A percentile compares a stretch with the other conserved stretches of the same genome.
Conservation (phyloP, 2,113 vertebrate species). For the Electrona antarctica region DNA sequence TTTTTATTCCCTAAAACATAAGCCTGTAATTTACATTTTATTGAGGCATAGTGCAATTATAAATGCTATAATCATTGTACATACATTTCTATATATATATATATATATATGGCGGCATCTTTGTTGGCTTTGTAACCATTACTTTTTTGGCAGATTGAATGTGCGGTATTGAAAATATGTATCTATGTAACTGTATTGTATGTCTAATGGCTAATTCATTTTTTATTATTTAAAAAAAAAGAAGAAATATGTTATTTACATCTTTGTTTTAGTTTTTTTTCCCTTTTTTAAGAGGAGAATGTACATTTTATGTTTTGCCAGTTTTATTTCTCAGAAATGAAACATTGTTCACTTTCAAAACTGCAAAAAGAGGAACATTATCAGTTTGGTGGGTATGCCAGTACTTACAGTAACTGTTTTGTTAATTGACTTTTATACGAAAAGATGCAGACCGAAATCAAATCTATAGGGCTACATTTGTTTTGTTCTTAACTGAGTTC, state of each 20-base stretch:
- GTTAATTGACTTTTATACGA: conserved; percentile 53
- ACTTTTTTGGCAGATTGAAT: conserved; percentile 93
- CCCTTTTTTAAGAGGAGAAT: conserved; percentile 89
- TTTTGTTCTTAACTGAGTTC: conserved; percentile 45
- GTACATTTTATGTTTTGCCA: conserved; percentile 84
- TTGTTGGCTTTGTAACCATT: conserved; percentile 95
- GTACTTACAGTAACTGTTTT: conserved; percentile 41
- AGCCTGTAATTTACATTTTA: conserved; percentile 86
- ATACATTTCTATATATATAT: conserved; percentile 80
- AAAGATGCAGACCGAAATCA: conserved; percentile 40
- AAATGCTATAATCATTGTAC: conserved; percentile 92
- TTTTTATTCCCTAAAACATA: conserved; percentile 74
- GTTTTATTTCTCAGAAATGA: conserved; percentile 85
- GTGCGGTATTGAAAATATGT: conserved; percentile 93
- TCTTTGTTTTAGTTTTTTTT: conserved; percentile 71
- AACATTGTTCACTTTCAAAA: conserved; percentile 80
- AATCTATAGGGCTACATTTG: conserved; percentile 52
- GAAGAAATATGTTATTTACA: conserved; percentile 86
- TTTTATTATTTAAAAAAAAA: conserved; percentile 63
- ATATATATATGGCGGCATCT: conserved; percentile 84
- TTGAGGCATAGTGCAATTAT: conserved; percentile 92
- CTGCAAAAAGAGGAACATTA: conserved; percentile 75
- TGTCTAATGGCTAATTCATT: conserved; percentile 92
- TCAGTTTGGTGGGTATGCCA: conserved; percentile 62
- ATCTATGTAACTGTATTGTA: conserved; percentile 95